phyloP scores from a whole-genome alignment of 2,888 invertebrate species.

The Trichopoda pennipes region DNA sequence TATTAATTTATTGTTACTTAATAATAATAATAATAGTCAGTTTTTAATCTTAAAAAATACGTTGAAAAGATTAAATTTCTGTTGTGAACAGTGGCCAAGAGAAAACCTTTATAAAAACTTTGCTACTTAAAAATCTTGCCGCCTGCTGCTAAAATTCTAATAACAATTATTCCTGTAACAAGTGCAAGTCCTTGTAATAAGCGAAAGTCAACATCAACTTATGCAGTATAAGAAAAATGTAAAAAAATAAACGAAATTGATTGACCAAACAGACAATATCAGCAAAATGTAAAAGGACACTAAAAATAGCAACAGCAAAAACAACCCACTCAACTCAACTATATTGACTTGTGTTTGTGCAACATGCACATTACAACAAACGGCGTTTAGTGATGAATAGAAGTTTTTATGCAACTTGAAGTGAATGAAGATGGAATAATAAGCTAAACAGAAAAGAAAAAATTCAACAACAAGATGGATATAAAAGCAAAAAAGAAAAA shows the following conservation, averaged over 20 bases:
- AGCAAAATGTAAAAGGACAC: slow-evolving; percentile 48
- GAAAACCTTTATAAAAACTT: no score
- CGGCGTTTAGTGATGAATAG: slow-evolving; percentile 61
- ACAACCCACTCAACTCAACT: neutral
- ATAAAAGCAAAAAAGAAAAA: neutral
- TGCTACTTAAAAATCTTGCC: neutral
- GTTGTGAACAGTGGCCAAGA: no score
- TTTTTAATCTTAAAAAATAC: no score
- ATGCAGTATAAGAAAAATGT: slow-evolving; percentile 35
- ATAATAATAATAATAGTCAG: no score
- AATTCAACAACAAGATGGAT: slow-evolving; percentile 10
- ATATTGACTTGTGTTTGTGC: neutral
- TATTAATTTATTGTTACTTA: no score
- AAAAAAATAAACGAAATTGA: slow-evolving; percentile 59
- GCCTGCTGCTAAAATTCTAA: slow-evolving; percentile 17
- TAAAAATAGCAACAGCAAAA: slow-evolving; percentile 30
- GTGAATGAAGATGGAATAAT: slow-evolving; percentile 45
- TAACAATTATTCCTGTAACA: neutral
- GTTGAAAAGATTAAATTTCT: no score
- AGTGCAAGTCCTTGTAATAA: slow-evolving; percentile 27
- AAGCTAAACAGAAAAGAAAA: slow-evolving; percentile 43
- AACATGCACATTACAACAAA: slow-evolving; percentile 46
- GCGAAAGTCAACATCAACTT: slow-evolving; percentile 48
- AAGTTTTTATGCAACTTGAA: slow-evolving; percentile 54
- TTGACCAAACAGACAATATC: slow-evolving; percentile 61